Base-by-base conservation (phyloP, 1,140 invertebrate genomes). In the Calephelis nemesis region DNA sequence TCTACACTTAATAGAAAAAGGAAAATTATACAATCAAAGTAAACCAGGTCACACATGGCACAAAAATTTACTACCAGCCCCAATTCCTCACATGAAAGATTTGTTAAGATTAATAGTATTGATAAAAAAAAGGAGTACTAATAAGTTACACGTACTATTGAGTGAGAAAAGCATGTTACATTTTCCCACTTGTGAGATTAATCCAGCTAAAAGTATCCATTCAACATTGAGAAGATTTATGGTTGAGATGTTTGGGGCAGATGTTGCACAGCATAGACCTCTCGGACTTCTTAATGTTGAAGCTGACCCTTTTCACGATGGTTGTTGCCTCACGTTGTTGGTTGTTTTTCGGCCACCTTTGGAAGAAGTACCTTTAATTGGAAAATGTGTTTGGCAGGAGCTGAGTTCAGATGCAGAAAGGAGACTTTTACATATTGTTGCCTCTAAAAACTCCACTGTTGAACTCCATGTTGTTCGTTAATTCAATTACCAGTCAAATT, bases 341-440 rank as follows among this genome's bases (percentile, higher is more conserved):
- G 95, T 98, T n/a, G 96, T 96, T 0, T 97, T 98, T 75, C 93
- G 96, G 72, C 93, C 95, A n/a, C 95, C 96, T 6, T 85, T 98
- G 12, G 97, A 98, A 92, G 96, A 97, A 81, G 95, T 97, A 7
- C 94, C 95, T 19, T 93, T 97, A 6, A 96, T 96, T 80, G 96
- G 96, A 68, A 98, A 97, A 86, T 98, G 97, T 87, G 94, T 95
- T 40, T 98, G 97, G 97, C 94, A 97, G 74, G 96, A 97, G 88
- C 81, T 97, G 8, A 93, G 94, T 12, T 93, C 94, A 72, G 93
- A 95, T 8, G 77, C 97, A 19, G 96, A 96, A 50, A 94, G 96
- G 58, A 92, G 91, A 73, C 82, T 98, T n/a, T 85, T 96, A 9
- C 81, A 90, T 11, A 93, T 95, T 73, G 91, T 96, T 81, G 92